These are phyloP conservation scores for Channa striata DNA, from an alignment of 2,797 vertebrate species.

Conservation along the genomic window DNA sequence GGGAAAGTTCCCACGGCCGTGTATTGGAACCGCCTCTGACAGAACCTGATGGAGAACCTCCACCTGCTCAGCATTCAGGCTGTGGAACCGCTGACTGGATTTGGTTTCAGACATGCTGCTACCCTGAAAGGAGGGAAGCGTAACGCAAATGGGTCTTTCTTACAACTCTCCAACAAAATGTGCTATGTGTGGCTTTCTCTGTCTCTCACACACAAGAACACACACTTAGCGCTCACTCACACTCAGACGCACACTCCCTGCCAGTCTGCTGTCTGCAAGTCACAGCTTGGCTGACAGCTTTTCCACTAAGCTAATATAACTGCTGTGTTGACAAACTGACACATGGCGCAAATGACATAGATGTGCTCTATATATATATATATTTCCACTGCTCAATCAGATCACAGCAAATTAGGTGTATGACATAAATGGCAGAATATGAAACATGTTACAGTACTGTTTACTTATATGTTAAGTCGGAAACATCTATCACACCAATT, in stretches of 20 bases:
- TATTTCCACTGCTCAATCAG: slow-evolving; percentile 24
- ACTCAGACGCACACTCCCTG: slow-evolving; percentile 46
- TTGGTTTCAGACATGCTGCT: slow-evolving; percentile 89
- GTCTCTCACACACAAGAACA: neutral
- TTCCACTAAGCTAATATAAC: slow-evolving; percentile 76
- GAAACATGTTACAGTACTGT: slow-evolving; percentile 32
- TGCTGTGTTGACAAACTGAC: slow-evolving; percentile 72
- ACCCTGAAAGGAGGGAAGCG: slow-evolving; percentile 50
- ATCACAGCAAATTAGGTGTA: slow-evolving; percentile 47
- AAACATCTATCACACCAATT: slow-evolving; percentile 1
- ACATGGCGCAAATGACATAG: slow-evolving; percentile 56
- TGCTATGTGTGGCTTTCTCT: slow-evolving; percentile 19
- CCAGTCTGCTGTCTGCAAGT: slow-evolving; percentile 73
- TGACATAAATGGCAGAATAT: slow-evolving; percentile 8
- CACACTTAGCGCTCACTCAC: slow-evolving; percentile 38
- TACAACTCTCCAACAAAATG: slow-evolving; percentile 33
- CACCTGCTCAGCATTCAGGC: slow-evolving; percentile 93
- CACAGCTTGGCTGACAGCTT: slow-evolving; percentile 82
- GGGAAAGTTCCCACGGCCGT: slow-evolving; percentile 96
- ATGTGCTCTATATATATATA: slow-evolving; percentile 64
- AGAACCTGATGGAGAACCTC: slow-evolving; percentile 93
- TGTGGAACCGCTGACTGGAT: slow-evolving; percentile 90
- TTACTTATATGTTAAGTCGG: neutral
- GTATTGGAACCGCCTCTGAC: slow-evolving; percentile 93
- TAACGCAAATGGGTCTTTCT: slow-evolving; percentile 34